These are phyloP conservation scores for Dryoscopus gambensis DNA, from an alignment of 2,113 vertebrate genomes.

Conservation along the genomic window DNA sequence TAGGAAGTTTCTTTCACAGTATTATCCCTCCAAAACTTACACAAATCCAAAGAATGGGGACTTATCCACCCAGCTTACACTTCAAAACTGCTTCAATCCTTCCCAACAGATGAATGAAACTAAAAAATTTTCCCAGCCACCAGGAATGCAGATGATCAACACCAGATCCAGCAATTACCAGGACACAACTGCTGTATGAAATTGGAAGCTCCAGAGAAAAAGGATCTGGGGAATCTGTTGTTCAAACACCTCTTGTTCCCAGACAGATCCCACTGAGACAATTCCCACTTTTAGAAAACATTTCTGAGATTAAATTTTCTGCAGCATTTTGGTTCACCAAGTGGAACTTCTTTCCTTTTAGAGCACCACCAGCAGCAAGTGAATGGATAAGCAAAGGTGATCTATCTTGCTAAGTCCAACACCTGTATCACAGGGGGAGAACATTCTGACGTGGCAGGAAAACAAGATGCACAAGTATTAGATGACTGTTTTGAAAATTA, in stretches of 20 bases:
- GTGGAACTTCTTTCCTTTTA: neutral
- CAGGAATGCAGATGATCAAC: neutral
- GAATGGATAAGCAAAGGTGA: neutral
- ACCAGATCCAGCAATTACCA: neutral
- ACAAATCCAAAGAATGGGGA: neutral
- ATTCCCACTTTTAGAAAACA: neutral
- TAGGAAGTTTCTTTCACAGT: slow-evolving; percentile 30
- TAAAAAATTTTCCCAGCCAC: neutral
- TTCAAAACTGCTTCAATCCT: neutral
- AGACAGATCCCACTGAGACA: neutral
- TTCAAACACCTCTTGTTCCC: neutral
- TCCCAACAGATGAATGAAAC: neutral
- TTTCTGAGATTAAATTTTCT: neutral
- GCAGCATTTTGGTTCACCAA: neutral
- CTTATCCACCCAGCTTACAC: neutral
- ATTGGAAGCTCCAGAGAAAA: neutral
- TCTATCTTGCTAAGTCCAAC: neutral
- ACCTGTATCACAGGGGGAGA: neutral
- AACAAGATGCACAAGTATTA: neutral
- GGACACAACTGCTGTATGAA: neutral
- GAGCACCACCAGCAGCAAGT: neutral
- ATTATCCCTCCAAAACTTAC: neutral
- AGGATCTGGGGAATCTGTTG: neutral
- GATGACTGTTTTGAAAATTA: neutral
- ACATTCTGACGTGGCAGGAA: neutral